Conservation (phyloP, 2,797 vertebrate genomes). For the Enteromius afrohamiltoni region DNA sequence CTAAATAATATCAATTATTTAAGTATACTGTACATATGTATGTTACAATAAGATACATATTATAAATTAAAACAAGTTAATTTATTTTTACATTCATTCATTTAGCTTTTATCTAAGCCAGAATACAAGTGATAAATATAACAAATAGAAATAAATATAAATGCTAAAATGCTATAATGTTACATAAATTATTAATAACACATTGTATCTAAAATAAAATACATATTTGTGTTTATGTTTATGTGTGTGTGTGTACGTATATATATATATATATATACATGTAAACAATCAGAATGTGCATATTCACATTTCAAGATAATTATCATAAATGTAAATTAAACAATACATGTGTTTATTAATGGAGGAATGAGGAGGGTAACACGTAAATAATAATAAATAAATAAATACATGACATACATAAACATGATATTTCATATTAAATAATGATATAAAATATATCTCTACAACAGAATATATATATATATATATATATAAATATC, state of each 20-base stretch:
- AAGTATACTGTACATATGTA: background rate
- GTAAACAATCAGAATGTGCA: too few relatives aligned
- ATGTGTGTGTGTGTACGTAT: too few relatives aligned
- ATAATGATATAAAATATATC: too few relatives aligned
- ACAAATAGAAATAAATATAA: background rate
- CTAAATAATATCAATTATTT: background rate
- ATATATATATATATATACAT: too few relatives aligned
- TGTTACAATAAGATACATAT: background rate
- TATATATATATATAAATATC: too few relatives aligned
- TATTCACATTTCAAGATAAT: background rate
- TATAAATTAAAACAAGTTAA: background rate
- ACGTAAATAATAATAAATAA: background rate
- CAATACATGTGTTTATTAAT: background rate
- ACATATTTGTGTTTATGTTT: background rate
- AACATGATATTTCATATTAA: background rate
- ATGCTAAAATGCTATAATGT: background rate
- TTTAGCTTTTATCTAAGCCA: background rate
- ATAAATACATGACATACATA: background rate
- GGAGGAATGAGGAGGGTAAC: background rate
- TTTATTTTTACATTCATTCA: background rate
- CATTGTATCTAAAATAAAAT: background rate
- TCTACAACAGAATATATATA: too few relatives aligned
- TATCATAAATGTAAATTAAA: background rate
- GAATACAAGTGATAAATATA: background rate
- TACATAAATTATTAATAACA: background rate